Conservation (phyloP, 2,888 invertebrate species). For the Acholoe squamosa region DNA sequence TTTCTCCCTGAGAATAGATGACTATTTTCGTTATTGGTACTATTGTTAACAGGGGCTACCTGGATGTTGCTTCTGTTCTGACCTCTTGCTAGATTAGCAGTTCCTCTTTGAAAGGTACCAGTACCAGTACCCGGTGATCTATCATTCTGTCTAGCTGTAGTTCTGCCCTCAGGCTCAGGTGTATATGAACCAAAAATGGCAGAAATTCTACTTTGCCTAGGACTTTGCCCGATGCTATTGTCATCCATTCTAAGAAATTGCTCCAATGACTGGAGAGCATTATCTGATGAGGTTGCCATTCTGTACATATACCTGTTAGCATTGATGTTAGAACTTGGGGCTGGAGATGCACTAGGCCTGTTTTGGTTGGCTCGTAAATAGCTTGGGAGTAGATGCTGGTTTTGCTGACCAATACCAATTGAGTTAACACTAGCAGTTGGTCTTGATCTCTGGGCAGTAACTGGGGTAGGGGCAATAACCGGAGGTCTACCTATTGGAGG, state of each 20-base stretch:
- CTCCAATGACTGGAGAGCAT: neutral
- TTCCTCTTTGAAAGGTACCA: neutral
- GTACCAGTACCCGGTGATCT: neutral
- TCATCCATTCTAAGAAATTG: neutral
- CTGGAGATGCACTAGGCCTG: neutral
- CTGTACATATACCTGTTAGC: conserved; percentile 3
- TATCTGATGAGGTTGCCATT: conserved; percentile 17
- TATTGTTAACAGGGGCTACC: neutral
- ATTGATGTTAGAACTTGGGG: neutral
- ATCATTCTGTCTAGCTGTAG: neutral
- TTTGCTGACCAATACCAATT: neutral
- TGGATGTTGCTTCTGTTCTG: neutral
- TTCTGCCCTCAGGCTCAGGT: neutral
- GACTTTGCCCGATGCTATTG: neutral
- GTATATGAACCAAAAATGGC: conserved; percentile 10
- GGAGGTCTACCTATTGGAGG: neutral
- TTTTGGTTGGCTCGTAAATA: neutral
- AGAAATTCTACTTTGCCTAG: neutral
- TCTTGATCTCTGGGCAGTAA: neutral
- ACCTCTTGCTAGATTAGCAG: neutral
- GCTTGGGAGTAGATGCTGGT: neutral
- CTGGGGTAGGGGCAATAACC: neutral
- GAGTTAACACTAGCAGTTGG: neutral
- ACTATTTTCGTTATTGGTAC: neutral
- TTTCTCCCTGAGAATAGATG: neutral